Evolutionary conservation across 2,888 invertebrate genomes (phyloP), one percentile per base, ranked within the genome.

Genomic region (Nomada goodeniana): DNA sequence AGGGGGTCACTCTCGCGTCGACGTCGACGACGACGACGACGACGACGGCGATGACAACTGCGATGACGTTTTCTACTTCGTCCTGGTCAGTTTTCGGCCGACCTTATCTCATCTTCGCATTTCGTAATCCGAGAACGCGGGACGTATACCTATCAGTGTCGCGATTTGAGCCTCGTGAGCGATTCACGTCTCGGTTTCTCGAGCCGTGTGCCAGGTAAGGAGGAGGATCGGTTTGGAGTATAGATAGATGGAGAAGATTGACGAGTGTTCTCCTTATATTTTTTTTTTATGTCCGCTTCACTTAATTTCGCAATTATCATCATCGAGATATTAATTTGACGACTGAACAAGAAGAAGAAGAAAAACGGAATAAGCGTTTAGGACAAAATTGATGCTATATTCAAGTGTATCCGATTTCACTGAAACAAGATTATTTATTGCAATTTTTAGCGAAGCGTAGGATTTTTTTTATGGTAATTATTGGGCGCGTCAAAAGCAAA

Each of bases 21-120:
- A 44, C 71, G 44, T 61, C 11, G 20, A 36, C 47, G 52, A 59
- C 59, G 29, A 59, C 47, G 52, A 59, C 59, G 29, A 59, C 29
- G 36, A 36, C 59, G 29, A 59, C 47, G 52, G 36, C 59, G 29
- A 59, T 18, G 36, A 36, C 36, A 36, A 36, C 59, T 60, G 10
- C 61, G 47, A 5, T 13, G 2, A 23, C 36, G 69, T 52, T 29
- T 63, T 15, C 29, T 29, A 47, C 10, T 44, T 59, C 26, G 59
- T 18, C 11, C 7, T 36, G 20, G 29, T 13, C 23, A 29, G 9
- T 13, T 20, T 29, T 57, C 1, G 4, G 23, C 36, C 60, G 20
- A n/a, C 0, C 57, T 47, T 5, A 15, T 13, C 26, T 57, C 23
- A 26, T 11, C 20, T 1, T n/a, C 23, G 15, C 15, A 20, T 71